Percentiles rank a stretch among this genome's conserved stretches.
phyloP scores from a whole-genome alignment of 2,797 vertebrate genomes.

The Chiloscyllium punctatum region DNA sequence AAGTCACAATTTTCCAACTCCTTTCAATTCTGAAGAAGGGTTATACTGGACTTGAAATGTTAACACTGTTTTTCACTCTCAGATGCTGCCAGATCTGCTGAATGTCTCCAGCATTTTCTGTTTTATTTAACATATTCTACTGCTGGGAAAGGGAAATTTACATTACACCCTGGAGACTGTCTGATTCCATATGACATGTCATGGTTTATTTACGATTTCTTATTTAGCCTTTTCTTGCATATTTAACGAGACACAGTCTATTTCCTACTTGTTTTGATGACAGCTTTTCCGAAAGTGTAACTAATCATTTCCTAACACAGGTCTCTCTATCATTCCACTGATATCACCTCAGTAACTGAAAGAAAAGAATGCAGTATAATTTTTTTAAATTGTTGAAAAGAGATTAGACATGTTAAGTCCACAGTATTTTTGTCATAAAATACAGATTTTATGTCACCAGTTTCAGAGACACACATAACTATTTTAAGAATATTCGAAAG shows the following conservation, averaged over 20 bases:
- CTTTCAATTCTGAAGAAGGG: too few species aligned
- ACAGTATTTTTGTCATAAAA: not conserved
- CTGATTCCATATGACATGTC: not conserved
- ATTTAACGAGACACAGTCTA: not conserved
- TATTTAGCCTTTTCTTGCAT: not conserved
- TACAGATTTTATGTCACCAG: not conserved
- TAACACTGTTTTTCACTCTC: too few species aligned
- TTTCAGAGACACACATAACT: not conserved
- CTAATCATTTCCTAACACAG: not conserved
- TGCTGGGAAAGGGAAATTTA: not conserved
- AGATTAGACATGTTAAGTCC: not conserved
- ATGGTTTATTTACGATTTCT: slow-evolving; percentile 5
- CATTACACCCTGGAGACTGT: not conserved
- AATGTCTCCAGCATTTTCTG: too few species aligned
- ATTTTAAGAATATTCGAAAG: not conserved
- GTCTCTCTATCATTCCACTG: not conserved
- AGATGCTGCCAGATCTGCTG: too few species aligned
- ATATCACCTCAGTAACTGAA: not conserved
- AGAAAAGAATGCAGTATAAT: too few species aligned
- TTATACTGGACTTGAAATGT: too few species aligned
- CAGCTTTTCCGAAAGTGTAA: not conserved
- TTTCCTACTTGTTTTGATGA: not conserved
- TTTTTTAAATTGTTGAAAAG: not conserved
- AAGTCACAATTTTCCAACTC: too few species aligned
- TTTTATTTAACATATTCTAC: not conserved